These are phyloP conservation scores for Trachelus iudaicus DNA, from an alignment of 2,888 invertebrate species.

Conservation along the genomic window DNA sequence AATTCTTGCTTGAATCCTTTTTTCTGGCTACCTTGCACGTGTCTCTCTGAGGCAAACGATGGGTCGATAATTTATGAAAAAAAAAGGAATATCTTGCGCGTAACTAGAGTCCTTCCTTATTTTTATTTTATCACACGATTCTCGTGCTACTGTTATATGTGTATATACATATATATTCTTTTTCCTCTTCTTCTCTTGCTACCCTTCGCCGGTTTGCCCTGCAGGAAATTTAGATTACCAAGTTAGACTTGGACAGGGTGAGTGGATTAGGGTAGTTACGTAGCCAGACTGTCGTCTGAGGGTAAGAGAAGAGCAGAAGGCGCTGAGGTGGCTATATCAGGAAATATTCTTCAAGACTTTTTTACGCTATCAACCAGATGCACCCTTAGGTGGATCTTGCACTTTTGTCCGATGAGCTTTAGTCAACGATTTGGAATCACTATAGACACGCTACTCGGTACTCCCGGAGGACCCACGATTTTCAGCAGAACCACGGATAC, in stretches of 20 bases:
- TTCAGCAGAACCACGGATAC: neutral
- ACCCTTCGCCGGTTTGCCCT: slow-evolving; percentile 9
- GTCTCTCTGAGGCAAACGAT: neutral
- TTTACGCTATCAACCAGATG: neutral
- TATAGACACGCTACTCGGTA: neutral
- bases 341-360: slow-evolving; percentile 16
- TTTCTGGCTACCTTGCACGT: neutral
- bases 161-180: neutral
- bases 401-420: neutral
- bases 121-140: neutral
- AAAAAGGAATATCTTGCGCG: neutral
- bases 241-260: slow-evolving; percentile 26
- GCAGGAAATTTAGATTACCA: slow-evolving; percentile 33
- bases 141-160: neutral
- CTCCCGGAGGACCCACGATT: neutral
- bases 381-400: slow-evolving; percentile 15
- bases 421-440: neutral
- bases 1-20: neutral
- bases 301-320: neutral
- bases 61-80: neutral
- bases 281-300: neutral
- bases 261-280: slow-evolving; percentile 11
- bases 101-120: neutral
- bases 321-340: neutral
- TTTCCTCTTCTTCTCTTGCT: neutral